Conservation (phyloP, 2,888 invertebrate species). For the Pristionchus exspectatus region DNA sequence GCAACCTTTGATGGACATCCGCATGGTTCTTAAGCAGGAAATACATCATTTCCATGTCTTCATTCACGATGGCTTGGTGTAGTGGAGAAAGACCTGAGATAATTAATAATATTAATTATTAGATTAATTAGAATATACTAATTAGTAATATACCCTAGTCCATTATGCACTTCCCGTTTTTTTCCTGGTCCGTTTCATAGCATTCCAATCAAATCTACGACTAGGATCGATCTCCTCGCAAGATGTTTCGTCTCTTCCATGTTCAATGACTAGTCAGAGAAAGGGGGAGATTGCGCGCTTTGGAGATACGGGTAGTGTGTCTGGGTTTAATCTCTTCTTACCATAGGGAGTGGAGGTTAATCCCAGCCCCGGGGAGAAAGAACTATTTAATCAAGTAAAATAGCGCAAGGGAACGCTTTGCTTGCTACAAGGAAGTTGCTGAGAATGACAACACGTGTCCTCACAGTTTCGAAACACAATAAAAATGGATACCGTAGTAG, state of each 20-base stretch:
- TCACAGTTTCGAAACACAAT: no score
- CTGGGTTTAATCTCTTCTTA: slow-evolving; percentile 14
- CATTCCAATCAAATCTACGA: slow-evolving; percentile 36
- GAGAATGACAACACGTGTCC: neutral
- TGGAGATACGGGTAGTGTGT: neutral
- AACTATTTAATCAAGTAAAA: neutral
- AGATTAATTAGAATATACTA: slow-evolving; percentile 92
- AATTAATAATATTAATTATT: slow-evolving; percentile 58
- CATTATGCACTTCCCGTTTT: neutral
- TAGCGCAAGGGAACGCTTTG: neutral
- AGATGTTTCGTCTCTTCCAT: neutral
- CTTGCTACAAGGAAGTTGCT: neutral
- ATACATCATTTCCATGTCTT: slow-evolving; percentile 97
- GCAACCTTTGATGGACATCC: slow-evolving; percentile 85
- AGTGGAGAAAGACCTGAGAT: slow-evolving; percentile 80
- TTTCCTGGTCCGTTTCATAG: neutral
- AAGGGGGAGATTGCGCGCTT: neutral
- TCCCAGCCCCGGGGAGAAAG: neutral
- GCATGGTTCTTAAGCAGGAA: slow-evolving; percentile 92
- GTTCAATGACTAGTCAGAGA: neutral
- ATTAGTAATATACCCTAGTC: slow-evolving; percentile 79
- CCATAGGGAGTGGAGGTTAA: slow-evolving; percentile 13
- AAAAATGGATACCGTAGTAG: slow-evolving; percentile 88
- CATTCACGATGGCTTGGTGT: slow-evolving; percentile 97
- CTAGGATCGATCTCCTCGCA: neutral